Base-by-base conservation (phyloP, 2,113 vertebrate species). In the Phaethornis superciliosus region DNA sequence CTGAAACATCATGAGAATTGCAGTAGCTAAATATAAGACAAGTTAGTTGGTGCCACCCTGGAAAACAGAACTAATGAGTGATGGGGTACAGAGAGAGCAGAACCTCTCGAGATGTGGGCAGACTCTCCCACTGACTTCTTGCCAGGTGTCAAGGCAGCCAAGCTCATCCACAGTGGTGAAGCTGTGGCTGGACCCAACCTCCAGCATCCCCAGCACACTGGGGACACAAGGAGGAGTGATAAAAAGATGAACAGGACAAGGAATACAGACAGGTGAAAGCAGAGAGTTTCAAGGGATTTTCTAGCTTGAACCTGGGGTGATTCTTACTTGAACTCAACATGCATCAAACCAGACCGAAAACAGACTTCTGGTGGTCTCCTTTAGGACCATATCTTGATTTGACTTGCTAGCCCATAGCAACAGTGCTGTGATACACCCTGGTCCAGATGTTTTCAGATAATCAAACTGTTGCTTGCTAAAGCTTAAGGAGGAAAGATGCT, bases 21-120 rank as follows among this genome's bases (percentile, higher is more conserved):
- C 59, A 59, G 70, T 59, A 89, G 59, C 63, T 81, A 96, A 93
- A 95, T 91, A 85, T 88, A 95, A 77, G 23, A 19, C 75, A 87
- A 65, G 42, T 33, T 35, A 82, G 42, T 65, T 7, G 20, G 86
- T 94, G 62, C 67, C 83, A 76, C 28, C 65, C 63, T 94, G 91
- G 59, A 70, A 92, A 94, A 67, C 33, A 85, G 74, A 93, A 26
- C 16, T 55, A 32, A 70, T 56, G 69, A 32, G 64, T 65, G 46
- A 30, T 70, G 81, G 82, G 46, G 44, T 42, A 49, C 63, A 81
- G 40, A 80, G 81, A 54, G 15, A 82, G 59, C 54, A 85, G 59
- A 85, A 21, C 35, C 46, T 82, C 49, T 32, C 79, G 58, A 55
- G 30, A 70, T 60, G n/a, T 21, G 81, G 55, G 30, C 46, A 62